phyloP scores from a whole-genome alignment of 2,113 vertebrate genomes.

The Butorides virescens region DNA sequence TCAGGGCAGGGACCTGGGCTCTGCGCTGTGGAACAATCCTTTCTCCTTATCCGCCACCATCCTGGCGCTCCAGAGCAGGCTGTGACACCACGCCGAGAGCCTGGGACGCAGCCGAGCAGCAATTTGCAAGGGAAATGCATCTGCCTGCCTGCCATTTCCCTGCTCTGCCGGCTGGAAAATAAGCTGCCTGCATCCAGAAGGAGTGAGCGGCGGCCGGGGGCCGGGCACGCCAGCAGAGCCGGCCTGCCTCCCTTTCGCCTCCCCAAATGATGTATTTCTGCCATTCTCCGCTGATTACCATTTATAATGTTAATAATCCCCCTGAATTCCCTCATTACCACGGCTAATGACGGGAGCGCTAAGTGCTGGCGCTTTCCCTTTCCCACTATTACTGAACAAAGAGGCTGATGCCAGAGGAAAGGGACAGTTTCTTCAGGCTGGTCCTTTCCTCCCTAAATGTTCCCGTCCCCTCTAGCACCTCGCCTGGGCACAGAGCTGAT shows the following conservation, averaged over 20 bases:
- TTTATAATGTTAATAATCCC: conserved; percentile 15
- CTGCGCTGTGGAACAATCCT: fast-evolving
- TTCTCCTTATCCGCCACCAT: fast-evolving
- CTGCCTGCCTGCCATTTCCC: not conserved
- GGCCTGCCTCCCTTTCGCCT: not conserved
- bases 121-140: not conserved
- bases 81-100: fast-evolving
- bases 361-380: not conserved
- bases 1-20: not conserved
- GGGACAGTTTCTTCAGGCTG: not conserved
- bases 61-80: fast-evolving
- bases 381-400: not conserved
- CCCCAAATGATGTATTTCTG: not conserved
- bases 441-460: not conserved
- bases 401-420: not conserved
- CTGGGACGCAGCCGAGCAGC: not conserved
- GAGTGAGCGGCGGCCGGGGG: not conserved
- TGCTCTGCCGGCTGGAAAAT: not conserved
- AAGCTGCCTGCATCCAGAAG: not conserved
- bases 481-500: fast-evolving
- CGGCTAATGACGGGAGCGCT: not conserved
- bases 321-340: conserved; percentile 25
- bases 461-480: not conserved
- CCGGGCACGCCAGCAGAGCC: fast-evolving
- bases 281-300: not conserved